phyloP scores from a whole-genome alignment of 2,113 vertebrate species.

The Petromus typicus region DNA sequence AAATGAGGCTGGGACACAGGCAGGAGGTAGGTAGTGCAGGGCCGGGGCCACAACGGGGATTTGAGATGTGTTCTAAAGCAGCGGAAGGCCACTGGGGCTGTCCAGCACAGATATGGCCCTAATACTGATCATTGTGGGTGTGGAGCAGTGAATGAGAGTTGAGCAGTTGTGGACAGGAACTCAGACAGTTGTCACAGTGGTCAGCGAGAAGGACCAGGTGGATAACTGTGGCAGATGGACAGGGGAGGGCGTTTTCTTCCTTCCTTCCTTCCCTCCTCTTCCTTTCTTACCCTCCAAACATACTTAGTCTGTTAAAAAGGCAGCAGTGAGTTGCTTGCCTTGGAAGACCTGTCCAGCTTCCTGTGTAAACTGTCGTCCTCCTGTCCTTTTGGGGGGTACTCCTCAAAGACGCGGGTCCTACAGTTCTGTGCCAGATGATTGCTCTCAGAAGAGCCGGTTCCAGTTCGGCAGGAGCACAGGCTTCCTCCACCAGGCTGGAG shows the following conservation, averaged over 20 bases:
- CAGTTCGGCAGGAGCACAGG: background rate
- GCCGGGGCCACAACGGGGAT: background rate
- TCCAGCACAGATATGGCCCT: background rate
- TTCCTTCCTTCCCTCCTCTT: background rate
- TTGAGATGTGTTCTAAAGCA: background rate
- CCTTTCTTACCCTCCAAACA: background rate
- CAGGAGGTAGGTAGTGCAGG: background rate
- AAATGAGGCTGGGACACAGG: no score
- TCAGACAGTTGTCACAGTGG: no score
- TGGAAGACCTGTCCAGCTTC: background rate
- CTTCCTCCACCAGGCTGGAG: background rate
- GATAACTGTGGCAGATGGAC: background rate
- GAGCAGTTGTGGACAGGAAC: background rate
- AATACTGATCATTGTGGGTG: background rate
- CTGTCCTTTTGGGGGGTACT: background rate
- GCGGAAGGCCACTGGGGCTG: background rate
- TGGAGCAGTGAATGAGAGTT: background rate
- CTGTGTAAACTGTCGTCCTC: background rate
- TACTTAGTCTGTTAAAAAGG: background rate
- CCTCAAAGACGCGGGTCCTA: slow-evolving; percentile 57
- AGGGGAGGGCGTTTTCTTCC: background rate
- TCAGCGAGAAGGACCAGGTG: background rate
- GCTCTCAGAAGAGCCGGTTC: background rate
- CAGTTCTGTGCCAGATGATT: background rate
- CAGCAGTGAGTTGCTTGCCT: background rate